Base-by-base conservation (phyloP, 2,113 vertebrate species). In the cattle (Bos taurus) region DNA sequence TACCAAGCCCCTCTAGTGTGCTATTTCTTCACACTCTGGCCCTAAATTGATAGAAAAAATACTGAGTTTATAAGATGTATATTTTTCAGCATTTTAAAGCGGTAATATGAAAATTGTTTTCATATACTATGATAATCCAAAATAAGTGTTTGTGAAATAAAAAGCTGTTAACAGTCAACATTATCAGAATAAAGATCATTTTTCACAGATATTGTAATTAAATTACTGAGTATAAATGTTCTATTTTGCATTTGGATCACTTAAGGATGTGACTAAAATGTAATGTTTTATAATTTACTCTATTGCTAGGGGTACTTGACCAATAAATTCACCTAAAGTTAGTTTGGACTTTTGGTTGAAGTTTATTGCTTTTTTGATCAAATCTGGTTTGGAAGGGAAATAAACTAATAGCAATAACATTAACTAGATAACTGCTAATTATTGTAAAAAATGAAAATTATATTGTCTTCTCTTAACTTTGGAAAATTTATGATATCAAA, bases 361-460 rank as follows among this genome's bases (percentile, higher is more conserved):
- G 2, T 77, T 92, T 85, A 83, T 71, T 80, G 60, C 3, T 88
- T 48, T 93, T 89, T 87, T 91, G 30, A 83, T 86, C 43, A 90
- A 71, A 83, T 81, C 93, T 90, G 43, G 7, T 90, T 93, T 84
- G 30, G 15, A 86, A 85, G 16, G 12, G 36, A 89, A 91, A 90
- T 33, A 52, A 87, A 78, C 28, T 85, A 93, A 93, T 46, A 92
- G 50, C 3, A 97, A 81, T 91, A 93, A 57, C 23, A 71, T 90
- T 95, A 88, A 97, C 81, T 94, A 33, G 21, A 57, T 91, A 85
- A 52, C 77, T 77, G 80, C 26, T 94, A 95, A 91, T 91, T 90
- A 81, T 83, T 87, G 7, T 78, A 30, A 89, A 78, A 78, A 92
- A 88, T 86, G 9, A 97, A 97, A 97, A 98, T 97, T 91, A 88